Base-by-base conservation (phyloP, 2,113 vertebrate genomes). In the Psilopsiagon aurifrons region DNA sequence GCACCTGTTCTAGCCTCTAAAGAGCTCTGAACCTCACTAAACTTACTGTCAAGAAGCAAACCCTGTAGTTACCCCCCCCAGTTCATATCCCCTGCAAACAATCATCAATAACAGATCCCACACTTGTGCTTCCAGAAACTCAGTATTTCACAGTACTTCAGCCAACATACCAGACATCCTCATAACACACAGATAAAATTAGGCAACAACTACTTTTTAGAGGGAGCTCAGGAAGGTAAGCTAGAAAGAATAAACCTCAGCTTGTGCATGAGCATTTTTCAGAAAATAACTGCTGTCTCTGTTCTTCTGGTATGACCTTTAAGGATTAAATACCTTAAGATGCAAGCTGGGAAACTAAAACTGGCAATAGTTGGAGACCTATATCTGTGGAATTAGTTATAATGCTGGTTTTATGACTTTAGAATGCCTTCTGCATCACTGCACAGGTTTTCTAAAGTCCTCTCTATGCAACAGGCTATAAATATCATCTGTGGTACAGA, bases 321-420 rank as follows among this genome's bases (percentile, higher is more conserved):
- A 86, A 86, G 67, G 44, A 80, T 77, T 41, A 88, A 73, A 47
- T 20, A 83, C 13, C 27, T 69, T 60, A 81, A 90, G 20, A n/a
- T 29, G 90, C 39, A n/a, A 71, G 13, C 9, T 39, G 39, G 44
- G 54, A 86, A 94, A 80, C 14, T 39, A 86, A 80, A 95, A 73
- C 0, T 44, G 11, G 33, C 29, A 83, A 4, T 14, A 2, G 3
- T 0, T 47, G 24, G 35, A 92, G 52, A 75, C 19, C 15, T 73
- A 27, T n/a, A 35, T 67, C 66, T 63, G 22, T 20, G 52, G 44
- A 47, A 23, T 55, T 55, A 25, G 39, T 68, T 83, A 46, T 0
- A 2, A n/a, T 35, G 43, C 25, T 63, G 19, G n/a, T 15, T 85
- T 87, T 64, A 90, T 35, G 51, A 86, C 75, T 33, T 85, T 55